phyloP scores from a whole-genome alignment of 2,888 invertebrate species.

The Drosophila anomalipes region DNA sequence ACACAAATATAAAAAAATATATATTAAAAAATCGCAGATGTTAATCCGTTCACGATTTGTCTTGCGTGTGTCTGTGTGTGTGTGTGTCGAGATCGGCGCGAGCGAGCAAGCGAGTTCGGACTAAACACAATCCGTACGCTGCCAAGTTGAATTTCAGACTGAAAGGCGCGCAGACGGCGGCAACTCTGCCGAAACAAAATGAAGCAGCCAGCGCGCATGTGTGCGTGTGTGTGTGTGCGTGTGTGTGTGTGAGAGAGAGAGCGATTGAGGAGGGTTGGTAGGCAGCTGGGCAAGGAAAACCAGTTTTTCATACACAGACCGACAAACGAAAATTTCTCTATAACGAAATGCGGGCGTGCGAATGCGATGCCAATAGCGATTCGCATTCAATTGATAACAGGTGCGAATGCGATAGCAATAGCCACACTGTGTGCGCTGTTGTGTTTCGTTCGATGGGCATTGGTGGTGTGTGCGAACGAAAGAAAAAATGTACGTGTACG shows the following conservation, averaged over 20 bases:
- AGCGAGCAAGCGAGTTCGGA: conserved; percentile 25
- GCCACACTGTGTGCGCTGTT: conserved; percentile 32
- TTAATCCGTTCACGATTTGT: conserved; percentile 39
- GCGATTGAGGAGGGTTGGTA: conserved; percentile 36
- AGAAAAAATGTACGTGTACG: conserved; percentile 52
- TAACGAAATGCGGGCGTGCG: conserved; percentile 58
- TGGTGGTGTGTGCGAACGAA: conserved; percentile 72
- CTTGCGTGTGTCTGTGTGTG: conserved; percentile 14
- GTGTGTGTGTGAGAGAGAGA: conserved; percentile 7
- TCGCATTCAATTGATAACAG: neutral
- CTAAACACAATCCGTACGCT: conserved; percentile 56
- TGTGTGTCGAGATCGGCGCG: conserved; percentile 50
- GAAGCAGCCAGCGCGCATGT: conserved; percentile 65
- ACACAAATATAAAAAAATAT: conserved; percentile 37
- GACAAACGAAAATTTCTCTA: conserved; percentile 66
- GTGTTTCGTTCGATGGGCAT: conserved; percentile 50
- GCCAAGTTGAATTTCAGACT: conserved; percentile 70
- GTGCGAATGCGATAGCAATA: conserved; percentile 55
- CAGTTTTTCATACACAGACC: conserved; percentile 56
- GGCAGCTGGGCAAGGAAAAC: conserved; percentile 65
- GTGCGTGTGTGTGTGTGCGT: conserved; percentile 24
- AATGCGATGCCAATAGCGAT: conserved; percentile 46
- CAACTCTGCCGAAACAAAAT: conserved; percentile 76
- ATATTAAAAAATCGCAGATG: conserved; percentile 31
- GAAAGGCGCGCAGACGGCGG: conserved; percentile 60